Percentiles rank a stretch among this genome's conserved stretches.
These are phyloP conservation scores for Eulemur rubriventer DNA, from an alignment of 2,797 vertebrate genomes.

Conservation along the genomic window DNA sequence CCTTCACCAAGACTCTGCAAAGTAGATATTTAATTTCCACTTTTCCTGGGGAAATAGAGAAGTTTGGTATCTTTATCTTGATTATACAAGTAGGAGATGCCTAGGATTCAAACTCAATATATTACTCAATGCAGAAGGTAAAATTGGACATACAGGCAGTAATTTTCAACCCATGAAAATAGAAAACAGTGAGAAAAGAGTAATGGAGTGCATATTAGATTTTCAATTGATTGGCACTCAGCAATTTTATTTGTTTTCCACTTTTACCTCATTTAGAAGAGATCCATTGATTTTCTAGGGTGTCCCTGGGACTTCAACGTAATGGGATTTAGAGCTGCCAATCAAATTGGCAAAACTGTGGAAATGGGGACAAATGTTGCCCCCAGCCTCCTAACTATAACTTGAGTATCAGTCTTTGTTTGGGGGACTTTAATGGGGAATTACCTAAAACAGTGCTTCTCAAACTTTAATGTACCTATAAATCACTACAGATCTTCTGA, in stretches of 20 bases:
- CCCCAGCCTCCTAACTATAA: neutral
- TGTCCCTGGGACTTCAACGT: neutral
- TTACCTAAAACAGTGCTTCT: neutral
- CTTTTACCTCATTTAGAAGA: neutral
- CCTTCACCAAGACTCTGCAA: neutral
- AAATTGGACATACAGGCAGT: neutral
- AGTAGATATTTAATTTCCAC: neutral
- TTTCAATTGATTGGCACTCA: neutral
- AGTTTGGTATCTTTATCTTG: neutral
- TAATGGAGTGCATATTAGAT: neutral
- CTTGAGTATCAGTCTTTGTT: neutral
- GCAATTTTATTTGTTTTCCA: neutral
- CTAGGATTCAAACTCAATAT: neutral
- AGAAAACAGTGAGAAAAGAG: neutral
- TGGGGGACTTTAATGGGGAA: neutral
- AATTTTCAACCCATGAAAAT: conserved; percentile 8
- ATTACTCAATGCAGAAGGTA: neutral
- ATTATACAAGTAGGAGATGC: neutral
- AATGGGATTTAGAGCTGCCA: neutral
- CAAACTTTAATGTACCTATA: neutral
- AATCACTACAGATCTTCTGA: neutral
- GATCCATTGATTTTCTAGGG: neutral
- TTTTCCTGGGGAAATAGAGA: neutral
- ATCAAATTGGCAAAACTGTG: neutral
- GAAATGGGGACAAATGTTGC: neutral